Percentiles rank a stretch among this genome's conserved stretches.
These are phyloP conservation scores for Spodoptera exigua DNA, from an alignment of 2,888 invertebrate genomes.

Conservation along the genomic window DNA sequence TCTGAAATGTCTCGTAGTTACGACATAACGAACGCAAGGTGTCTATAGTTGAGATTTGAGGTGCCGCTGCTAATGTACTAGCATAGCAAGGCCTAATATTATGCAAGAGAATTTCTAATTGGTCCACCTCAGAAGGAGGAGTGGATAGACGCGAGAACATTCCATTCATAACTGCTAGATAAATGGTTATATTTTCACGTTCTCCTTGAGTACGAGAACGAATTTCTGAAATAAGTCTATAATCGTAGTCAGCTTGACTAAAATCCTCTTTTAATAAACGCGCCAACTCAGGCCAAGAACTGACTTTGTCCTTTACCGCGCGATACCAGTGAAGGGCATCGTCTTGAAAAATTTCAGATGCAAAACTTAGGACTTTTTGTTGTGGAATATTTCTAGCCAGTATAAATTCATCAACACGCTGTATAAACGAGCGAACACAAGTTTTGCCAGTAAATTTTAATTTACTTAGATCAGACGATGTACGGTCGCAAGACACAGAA, in stretches of 20 bases:
- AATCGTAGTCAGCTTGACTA: constrained; percentile 2
- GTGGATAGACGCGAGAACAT: constrained; percentile 1
- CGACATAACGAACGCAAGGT: neutral
- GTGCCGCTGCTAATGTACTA: neutral
- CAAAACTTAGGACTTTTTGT: constrained; percentile 3
- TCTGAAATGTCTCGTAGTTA: neutral
- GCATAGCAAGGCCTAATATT: constrained; percentile 1
- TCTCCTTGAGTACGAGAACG: neutral
- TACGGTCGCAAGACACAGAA: neutral
- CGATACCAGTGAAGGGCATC: constrained; percentile 6
- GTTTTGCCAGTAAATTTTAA: constrained; percentile 8
- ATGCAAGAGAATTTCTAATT: constrained; percentile 2
- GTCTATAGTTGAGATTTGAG: neutral
- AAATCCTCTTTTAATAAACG: constrained; percentile 2
- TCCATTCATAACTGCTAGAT: neutral
- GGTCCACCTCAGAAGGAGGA: neutral
- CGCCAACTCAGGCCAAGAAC: constrained; percentile 1
- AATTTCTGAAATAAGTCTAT: constrained; percentile 1
- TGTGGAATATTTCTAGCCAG: constrained; percentile 6
- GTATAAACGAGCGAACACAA: constrained; percentile 6
- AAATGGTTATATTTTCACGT: constrained; percentile 7
- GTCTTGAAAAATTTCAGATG: constrained; percentile 7
- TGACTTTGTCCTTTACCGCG: constrained; percentile 3
- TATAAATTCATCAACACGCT: constrained; percentile 4
- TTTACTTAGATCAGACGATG: constrained; percentile 2